phyloP scores from a whole-genome alignment of 2,113 vertebrate genomes.

The Cettia cetti region DNA sequence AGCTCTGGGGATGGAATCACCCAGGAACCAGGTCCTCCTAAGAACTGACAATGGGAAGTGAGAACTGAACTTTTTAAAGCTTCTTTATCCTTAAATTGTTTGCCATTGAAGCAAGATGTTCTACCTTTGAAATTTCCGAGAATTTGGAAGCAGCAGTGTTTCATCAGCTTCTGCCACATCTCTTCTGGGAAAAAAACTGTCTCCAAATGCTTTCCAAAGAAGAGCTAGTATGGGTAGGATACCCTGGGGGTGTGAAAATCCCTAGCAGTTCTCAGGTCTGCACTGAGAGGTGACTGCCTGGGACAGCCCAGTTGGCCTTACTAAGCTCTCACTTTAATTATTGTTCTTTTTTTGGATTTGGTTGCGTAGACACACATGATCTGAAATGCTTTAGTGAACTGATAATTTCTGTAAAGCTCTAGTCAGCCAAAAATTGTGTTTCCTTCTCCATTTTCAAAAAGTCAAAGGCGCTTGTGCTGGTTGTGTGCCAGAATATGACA shows the following conservation, averaged over 20 bases:
- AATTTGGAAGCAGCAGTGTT: background rate
- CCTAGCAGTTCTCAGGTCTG: background rate
- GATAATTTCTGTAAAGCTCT: background rate
- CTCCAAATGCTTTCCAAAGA: background rate
- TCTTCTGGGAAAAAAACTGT: background rate
- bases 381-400: background rate
- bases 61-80: background rate
- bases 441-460: background rate
- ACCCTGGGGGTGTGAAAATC: background rate
- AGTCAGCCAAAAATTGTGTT: background rate
- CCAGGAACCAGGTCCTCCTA: background rate
- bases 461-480: background rate
- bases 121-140: background rate
- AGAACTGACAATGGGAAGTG: background rate
- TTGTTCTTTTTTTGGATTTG: background rate
- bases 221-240: background rate
- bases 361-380: background rate
- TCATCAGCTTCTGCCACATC: background rate
- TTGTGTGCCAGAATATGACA: background rate
- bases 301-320: fast-evolving
- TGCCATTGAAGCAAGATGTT: background rate
- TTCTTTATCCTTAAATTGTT: background rate
- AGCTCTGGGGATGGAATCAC: background rate
- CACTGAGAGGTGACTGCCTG: fast-evolving
- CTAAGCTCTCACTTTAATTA: background rate